Evolutionary conservation across 2,888 invertebrate species (phyloP), one percentile per base, ranked within the genome.

Genomic region (Protodeltote pygarga): DNA sequence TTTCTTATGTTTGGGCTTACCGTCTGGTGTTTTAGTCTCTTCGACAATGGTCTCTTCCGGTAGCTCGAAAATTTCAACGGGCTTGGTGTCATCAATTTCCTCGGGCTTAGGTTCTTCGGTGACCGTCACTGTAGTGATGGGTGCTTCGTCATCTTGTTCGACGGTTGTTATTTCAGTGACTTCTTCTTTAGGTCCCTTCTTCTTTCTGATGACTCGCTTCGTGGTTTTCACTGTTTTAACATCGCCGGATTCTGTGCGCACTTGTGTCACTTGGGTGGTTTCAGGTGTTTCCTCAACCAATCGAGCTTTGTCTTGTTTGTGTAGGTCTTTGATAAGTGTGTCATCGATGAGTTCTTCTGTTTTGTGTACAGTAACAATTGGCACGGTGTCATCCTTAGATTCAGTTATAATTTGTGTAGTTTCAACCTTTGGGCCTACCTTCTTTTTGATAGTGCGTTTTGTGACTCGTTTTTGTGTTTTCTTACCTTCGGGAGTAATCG

Each of bases 1-100:
- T 85, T 29, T 82, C 73, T 72, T 85, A 45, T 59, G 70, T 71
- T 19, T 72, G 28, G 64, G 77, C 53, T 65, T 71, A 63, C 70
- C 66, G 10, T 69, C 63, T 0, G 54, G 46, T 2, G 53, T 40
- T 3, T 77, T 71, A 1, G 81, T 65, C 46, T 90, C 88, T 46
- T 86, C 81, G 3, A 77, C 59, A 0, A 67, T 57, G 0, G 79
- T 75, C 11, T 71, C 62, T 39, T 75, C 78, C 0, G 77, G 74
- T 5, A 77, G 51, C 3, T 73, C 70, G 0, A 65, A n/a, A 2
- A 44, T 37, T 34, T 68, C 59, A 54, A 23, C 31, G 0, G 63
- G 39, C 37, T 57, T 76, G 25, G 6, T 6, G 3, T 44, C 35
- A 3, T 27, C 15, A 2, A 16, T 8, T 5, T 50, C 32, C 11